Base-by-base conservation (phyloP, 2,888 invertebrate species). In the Xestoiulus laeticollis region DNA sequence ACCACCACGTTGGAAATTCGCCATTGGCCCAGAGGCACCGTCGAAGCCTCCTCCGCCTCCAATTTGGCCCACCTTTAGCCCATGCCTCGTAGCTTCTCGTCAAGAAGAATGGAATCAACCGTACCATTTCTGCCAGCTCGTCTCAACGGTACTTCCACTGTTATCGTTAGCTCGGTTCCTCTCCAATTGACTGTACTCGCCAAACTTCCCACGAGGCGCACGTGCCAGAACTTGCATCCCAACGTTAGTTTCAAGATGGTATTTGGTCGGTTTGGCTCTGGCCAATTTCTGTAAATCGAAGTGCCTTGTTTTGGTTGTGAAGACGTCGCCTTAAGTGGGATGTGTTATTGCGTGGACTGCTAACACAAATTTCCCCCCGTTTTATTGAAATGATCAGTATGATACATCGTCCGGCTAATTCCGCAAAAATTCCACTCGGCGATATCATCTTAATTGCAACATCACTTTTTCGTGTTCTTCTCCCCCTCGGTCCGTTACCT, bases 301-400 rank as follows among this genome's bases (percentile, higher is more conserved):
- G 86, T 85, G 86, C 86, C 86, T 85, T 85, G 86, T 85, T 85
- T 85, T 85, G 86, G 86, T 85, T 85, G 53, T 48, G 86, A 85
- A 43, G 84, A 84, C 84, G 84, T 84, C 84, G 16, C 43, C 68
- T 68, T 26, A 68, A 26, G 22, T 68, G 68, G 68, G 68, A 68
- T 22, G 22, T 68, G 68, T 68, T 68, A 68, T 68, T 22, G 68
- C 68, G 68, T 26, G 68, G 68, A 68, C 22, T 68, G 68, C 8
- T 68, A 68, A 68, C 68, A 26, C 68, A 68, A 68, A 68, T 22
- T 68, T 68, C 26, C 59, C 68, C 68, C 68, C 53, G 5, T 68
- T 68, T 68, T 10, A 68, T 22, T 26, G 22, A 53, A 53, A 68
- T 26, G 68, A 22, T 68, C 68, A 68, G 4, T 38, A 38, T 68